Evolutionary conservation across 2,888 invertebrate species (phyloP), one percentile per base, ranked within the genome.

Genomic region (Colletes collaris): DNA sequence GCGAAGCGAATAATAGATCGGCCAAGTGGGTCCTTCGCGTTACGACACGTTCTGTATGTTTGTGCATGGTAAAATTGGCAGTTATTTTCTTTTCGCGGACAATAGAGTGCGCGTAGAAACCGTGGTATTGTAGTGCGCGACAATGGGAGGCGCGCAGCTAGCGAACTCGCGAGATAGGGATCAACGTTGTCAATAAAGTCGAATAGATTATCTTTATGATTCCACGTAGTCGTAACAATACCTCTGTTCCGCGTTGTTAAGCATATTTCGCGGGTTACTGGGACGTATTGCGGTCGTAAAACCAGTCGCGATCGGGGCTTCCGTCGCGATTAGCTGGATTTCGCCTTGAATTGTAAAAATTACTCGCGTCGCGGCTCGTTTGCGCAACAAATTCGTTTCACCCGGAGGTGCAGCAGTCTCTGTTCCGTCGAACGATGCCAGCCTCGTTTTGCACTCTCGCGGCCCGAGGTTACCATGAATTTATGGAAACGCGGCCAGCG

Each of bases 171-270:
- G 72, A 82, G 84, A 86, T 84, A 82, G 70, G 72, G 63, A 84
- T 86, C 86, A 75, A 65, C 74, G 76, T 73, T 69, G 84, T 67
- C 71, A 44, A 81, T 76, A 70, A 84, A 79, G 64, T 80, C 27
- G 76, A 78, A 79, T 73, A 49, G 44, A 77, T 80, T 86, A 82
- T 82, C 80, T 86, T 86, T 77, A 76, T 79, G 72, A 69, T 81
- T 81, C 79, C 75, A 16, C 79, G 86, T 86, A 78, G 73, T 76
- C 78, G 72, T 77, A 82, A 84, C 86, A 86, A 83, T 86, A 67
- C 68, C 64, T 62, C 72, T 63, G 55, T 59, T 59, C 69, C 71
- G 44, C 74, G 81, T 81, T 64, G 83, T 83, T 72, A 40, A 50
- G 35, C 67, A 58, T 72, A 58, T 74, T 72, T 79, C 75, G 70